Conservation (phyloP, 2,797 vertebrate genomes). For the Siniperca obscura region DNA sequence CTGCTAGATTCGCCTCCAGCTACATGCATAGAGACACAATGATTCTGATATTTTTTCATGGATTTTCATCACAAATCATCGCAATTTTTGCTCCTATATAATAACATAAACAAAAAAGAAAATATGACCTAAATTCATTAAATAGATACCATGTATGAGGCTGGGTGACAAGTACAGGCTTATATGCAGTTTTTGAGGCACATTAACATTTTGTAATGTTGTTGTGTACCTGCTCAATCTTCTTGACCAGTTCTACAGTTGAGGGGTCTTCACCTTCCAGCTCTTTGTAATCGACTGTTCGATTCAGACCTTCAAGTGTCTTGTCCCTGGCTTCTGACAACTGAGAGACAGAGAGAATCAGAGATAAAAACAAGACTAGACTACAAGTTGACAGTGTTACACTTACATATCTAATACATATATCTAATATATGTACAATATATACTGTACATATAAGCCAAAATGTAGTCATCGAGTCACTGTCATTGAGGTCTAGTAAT, state of each 20-base stretch:
- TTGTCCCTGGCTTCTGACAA: constrained; percentile 89
- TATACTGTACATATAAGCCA: not conserved
- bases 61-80: constrained; percentile 1
- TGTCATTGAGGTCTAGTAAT: constrained; percentile 17
- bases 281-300: constrained; percentile 76
- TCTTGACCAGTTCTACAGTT: constrained; percentile 85
- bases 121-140: not conserved
- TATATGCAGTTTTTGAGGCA: not conserved
- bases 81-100: not conserved
- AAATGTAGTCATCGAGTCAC: not conserved
- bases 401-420: not conserved
- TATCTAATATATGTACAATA: too few relatives aligned
- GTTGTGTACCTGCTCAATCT: constrained; percentile 87
- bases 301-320: constrained; percentile 76
- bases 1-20: constrained; percentile 88
- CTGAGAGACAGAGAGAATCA: constrained; percentile 75
- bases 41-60: not conserved
- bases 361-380: not conserved
- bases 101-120: not conserved
- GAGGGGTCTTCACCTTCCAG: constrained; percentile 88
- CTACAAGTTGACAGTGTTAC: not conserved
- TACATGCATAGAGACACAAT: constrained; percentile 61
- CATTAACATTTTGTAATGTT: not conserved
- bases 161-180: not conserved
- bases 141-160: not conserved